Evolutionary conservation across 2,797 vertebrate genomes (phyloP).

Genomic region (Botia almorhae): DNA sequence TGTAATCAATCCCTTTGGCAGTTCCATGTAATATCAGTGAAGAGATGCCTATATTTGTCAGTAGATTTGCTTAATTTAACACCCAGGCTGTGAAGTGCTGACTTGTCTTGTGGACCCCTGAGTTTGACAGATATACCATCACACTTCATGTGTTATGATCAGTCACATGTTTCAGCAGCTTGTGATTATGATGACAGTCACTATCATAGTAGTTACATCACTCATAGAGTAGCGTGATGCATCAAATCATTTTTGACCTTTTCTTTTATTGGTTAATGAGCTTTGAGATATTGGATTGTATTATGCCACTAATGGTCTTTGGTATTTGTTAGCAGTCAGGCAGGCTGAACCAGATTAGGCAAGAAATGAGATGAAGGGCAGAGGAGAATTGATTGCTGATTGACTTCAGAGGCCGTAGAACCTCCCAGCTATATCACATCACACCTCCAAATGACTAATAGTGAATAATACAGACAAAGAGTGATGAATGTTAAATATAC

Average conservation of each 20-base stretch:
- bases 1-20: not conserved
- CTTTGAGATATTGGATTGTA: constrained; percentile 37
- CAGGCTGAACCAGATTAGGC: constrained; percentile 25
- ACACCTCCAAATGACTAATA: constrained; percentile 5
- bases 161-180: constrained; percentile 21
- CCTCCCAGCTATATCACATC: constrained; percentile 24
- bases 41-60: not conserved
- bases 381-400: constrained; percentile 45
- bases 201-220: constrained; percentile 6
- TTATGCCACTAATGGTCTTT: constrained; percentile 48
- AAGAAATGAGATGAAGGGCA: constrained; percentile 40
- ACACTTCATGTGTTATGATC: not conserved
- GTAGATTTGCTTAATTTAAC: not conserved
- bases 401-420: constrained; percentile 34
- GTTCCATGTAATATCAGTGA: not conserved
- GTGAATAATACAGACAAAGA: not conserved
- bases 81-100: constrained; percentile 1
- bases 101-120: not conserved
- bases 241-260: constrained; percentile 18
- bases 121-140: constrained; percentile 8
- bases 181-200: constrained; percentile 6
- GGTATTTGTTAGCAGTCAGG: constrained; percentile 47
- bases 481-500: constrained; percentile 2
- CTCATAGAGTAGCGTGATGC: not conserved
- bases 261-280: constrained; percentile 33